Evolutionary conservation across 2,113 vertebrate species (phyloP).

Genomic region (Amia ocellicauda): DNA sequence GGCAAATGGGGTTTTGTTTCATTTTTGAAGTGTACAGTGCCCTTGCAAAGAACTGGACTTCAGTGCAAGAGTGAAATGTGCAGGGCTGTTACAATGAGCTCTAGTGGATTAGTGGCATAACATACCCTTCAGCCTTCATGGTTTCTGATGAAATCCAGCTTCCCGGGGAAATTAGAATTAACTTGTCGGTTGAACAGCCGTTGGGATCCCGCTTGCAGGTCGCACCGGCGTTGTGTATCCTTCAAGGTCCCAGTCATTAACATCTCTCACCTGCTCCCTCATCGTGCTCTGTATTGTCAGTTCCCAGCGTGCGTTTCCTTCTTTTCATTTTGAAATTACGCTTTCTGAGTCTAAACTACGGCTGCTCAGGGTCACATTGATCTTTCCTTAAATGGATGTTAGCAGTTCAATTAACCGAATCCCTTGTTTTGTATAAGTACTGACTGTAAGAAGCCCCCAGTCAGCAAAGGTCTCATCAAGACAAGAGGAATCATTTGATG

Average conservation of each 20-base stretch:
- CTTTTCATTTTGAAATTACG: too few species aligned
- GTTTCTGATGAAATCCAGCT: too few species aligned
- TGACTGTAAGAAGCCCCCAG: not conserved
- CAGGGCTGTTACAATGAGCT: too few species aligned
- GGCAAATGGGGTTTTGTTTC: slow-evolving; percentile 10
- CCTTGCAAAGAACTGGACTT: too few species aligned
- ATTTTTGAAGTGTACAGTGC: not conserved
- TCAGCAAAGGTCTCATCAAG: not conserved
- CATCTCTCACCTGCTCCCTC: not conserved
- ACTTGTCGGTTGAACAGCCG: too few species aligned
- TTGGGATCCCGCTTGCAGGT: not conserved
- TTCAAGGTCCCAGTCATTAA: not conserved
- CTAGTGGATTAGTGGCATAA: too few species aligned
- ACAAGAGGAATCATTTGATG: not conserved
- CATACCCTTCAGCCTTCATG: too few species aligned
- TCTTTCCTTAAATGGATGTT: not conserved
- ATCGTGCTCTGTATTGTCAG: too few species aligned
- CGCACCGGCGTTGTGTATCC: not conserved
- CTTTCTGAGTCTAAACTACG: not conserved
- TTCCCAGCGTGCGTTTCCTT: not conserved
- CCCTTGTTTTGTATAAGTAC: not conserved
- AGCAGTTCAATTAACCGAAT: not conserved
- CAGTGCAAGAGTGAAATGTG: too few species aligned
- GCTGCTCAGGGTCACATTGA: not conserved
- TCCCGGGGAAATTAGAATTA: too few species aligned